Evolutionary conservation across 2,113 vertebrate species (phyloP).

Genomic region (Tragelaphus buxtoni): DNA sequence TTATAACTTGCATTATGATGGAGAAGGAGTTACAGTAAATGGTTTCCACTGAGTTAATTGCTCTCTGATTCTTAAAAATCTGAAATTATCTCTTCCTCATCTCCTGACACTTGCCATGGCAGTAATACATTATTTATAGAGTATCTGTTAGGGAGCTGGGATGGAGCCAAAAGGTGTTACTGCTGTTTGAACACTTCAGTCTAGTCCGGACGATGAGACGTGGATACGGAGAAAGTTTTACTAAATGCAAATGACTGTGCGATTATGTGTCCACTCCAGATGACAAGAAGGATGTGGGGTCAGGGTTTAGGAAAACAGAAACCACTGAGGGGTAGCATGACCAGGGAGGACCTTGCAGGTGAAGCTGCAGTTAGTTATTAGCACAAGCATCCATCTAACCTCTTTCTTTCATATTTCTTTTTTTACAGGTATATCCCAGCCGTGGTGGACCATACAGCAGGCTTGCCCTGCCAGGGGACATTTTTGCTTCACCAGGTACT

Average conservation of each 20-base stretch:
- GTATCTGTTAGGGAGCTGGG: background rate
- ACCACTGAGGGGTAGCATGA: background rate
- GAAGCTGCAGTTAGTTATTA: background rate
- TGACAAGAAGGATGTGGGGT: background rate
- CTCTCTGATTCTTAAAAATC: constrained; percentile 4
- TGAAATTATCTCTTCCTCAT: background rate
- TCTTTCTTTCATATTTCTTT: background rate
- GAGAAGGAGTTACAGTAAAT: background rate
- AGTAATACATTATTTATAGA: background rate
- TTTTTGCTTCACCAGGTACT: constrained; percentile 97
- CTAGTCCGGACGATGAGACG: background rate
- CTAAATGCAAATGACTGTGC: background rate
- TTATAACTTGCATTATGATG: background rate
- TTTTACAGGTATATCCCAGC: constrained; percentile 93
- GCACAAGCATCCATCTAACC: background rate
- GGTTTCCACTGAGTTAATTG: background rate
- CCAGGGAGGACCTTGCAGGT: background rate
- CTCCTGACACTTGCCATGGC: background rate
- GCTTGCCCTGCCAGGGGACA: constrained; percentile 93
- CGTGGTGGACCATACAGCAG: constrained; percentile 95
- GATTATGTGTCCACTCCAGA: background rate
- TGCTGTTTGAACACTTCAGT: background rate
- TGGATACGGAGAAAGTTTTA: background rate
- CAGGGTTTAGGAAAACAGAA: background rate
- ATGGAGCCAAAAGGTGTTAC: background rate